Base-by-base conservation (phyloP, 2,797 vertebrate genomes). In the Spea hammondii region DNA sequence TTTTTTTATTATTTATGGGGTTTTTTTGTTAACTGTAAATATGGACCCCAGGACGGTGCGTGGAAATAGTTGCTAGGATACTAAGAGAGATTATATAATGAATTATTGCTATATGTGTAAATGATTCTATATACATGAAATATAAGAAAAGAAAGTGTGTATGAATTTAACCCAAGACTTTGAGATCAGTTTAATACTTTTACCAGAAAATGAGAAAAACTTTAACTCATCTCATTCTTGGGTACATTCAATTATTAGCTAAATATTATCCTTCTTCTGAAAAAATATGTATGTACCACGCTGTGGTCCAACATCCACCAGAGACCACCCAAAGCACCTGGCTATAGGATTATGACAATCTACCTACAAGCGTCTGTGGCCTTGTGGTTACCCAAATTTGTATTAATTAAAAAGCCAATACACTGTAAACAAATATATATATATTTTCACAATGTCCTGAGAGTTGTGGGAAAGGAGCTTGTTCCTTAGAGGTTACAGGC, bases 61-160 rank as follows among this genome's bases (percentile, higher is more conserved):
- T 55, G 65, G 65, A 65, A 54, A 65, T 55, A 59, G 65, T 66
- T 62, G 32, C 50, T 65, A 62, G 65, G 73, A 66, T 74, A 75
- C 65, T 75, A 75, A 54, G 44, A 48, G 72, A 13, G 6, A 64
- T 62, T 64, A 74, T 64, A 51, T 54, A 7, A 47, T 75, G 51
- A 75, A 67, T 75, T 75, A 67, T 47, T 75, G 13, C 10, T 48
- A 45, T 66, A 75, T 45, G 5, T 72, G 55, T 44, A 3, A 60
- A 72, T n/a, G 70, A 47, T 45, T n/a, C 45, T 6, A 48, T 32
- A 32, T 32, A 32, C 50, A 54, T 6, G 32, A n/a, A 66, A 55
- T 48, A 32, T 32, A 32, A 32, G 32, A 32, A 32, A 32, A 2
- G 32, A 2, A 32, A 1, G 32, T 32, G 32, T 3, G 32, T 32